Base-by-base conservation (phyloP, 2,888 invertebrate genomes). In the Plemyria rubiginata region DNA sequence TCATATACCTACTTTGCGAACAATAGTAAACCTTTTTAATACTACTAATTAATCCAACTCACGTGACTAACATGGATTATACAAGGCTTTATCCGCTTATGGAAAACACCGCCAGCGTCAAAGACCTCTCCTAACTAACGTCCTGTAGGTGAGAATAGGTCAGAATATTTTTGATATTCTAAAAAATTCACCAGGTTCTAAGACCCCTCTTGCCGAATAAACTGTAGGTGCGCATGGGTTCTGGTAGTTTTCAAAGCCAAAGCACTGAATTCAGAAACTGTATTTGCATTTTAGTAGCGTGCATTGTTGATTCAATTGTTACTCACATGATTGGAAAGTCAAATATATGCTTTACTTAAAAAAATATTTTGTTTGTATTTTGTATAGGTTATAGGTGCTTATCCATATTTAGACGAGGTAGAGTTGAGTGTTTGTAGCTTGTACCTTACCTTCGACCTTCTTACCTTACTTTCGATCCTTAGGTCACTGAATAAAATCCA, bases 301-400 rank as follows among this genome's bases (percentile, higher is more conserved):
- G 36, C 8, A 11, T 38, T 38, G 54, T 64, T 64, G 53, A 59
- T 54, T 49, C 64, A 64, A 54, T 54, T 64, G 61, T n/a, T 5
- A 46, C 41, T 65, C 60, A 61, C 43, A 54, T 61, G 62, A 62
- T 59, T 62, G 51, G 29, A 49, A 57, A 63, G 49, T 40, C 28
- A 49, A 49, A 29, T 29, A 43, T 43, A 43, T n/a, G n/a, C 16
- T 8, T 43, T 43, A 8, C 32, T 32, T 3, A 32, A 8, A 32
- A 32, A 32, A 32, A 32, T 1, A 8, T 0, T 0, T 32, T 32
- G 0, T 32, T 32, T 32, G 32, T 32, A 8, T 32, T 0, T 32
- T 32, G 22, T 22, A 3, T 32, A 32, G 32, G 5, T 29, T 29
- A 4, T 29, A 29, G 29, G 3, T 29, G n/a, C n/a, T 29, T 29